Conservation (phyloP, 2,113 vertebrate genomes). For the Poecilia latipinna region DNA sequence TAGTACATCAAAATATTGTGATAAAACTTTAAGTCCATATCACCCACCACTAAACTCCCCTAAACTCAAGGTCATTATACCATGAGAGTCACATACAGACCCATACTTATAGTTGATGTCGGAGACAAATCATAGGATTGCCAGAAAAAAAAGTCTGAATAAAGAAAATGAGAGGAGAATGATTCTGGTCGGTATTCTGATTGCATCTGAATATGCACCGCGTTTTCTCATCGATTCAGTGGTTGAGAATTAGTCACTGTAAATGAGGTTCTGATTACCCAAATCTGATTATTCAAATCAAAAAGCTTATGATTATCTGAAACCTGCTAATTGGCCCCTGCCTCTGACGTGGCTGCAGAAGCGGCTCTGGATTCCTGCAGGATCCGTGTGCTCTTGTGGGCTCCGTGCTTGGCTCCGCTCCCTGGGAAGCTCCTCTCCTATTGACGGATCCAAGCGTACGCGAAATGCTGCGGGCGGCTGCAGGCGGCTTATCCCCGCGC, state of each 20-base stretch:
- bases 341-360: conserved; percentile 46
- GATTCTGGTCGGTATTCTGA: conserved; percentile 28
- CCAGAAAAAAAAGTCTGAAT: conserved; percentile 25
- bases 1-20: no score
- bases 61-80: not conserved
- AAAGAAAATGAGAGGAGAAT: conserved; percentile 14
- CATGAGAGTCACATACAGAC: not conserved
- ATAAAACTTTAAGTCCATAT: no score
- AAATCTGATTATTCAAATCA: conserved; percentile 77
- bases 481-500: conserved; percentile 66
- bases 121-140: conserved; percentile 30
- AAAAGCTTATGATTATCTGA: conserved; percentile 78
- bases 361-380: conserved; percentile 43
- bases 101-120: conserved; percentile 1
- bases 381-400: conserved; percentile 55
- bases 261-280: conserved; percentile 71
- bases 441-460: conserved; percentile 61
- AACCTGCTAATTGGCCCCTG: conserved; percentile 76
- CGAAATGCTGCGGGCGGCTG: conserved; percentile 62
- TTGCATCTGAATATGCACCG: conserved; percentile 28
- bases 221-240: conserved; percentile 29
- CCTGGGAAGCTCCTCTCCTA: conserved; percentile 62
- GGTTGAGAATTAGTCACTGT: conserved; percentile 50
- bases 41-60: no score
- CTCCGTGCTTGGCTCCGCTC: conserved; percentile 67